These are phyloP conservation scores for Rhinatrema bivittatum DNA, from an alignment of 2,797 vertebrate genomes.

Conservation along the genomic window DNA sequence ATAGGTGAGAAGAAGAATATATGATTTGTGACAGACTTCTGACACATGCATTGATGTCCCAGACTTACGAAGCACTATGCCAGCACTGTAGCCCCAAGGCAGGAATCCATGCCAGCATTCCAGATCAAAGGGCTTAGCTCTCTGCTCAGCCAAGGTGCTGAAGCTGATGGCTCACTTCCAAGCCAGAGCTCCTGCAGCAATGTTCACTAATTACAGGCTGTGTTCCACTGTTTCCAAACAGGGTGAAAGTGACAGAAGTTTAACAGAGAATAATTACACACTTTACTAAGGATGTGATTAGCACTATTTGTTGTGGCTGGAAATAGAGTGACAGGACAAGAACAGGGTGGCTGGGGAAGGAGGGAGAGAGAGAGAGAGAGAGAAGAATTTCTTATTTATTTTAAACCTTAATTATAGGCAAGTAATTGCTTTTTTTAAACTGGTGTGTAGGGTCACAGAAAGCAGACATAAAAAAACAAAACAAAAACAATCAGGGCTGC, in stretches of 20 bases:
- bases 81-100: slow-evolving; percentile 37
- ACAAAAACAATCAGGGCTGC: no score
- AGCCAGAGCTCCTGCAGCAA: slow-evolving; percentile 58
- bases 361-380: no score
- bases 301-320: no score
- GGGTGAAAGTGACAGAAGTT: slow-evolving; percentile 71
- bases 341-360: no score
- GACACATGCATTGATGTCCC: slow-evolving; percentile 45
- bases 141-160: slow-evolving; percentile 52
- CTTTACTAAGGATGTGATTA: no score
- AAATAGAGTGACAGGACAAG: no score
- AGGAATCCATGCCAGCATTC: slow-evolving; percentile 38
- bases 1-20: slow-evolving; percentile 9
- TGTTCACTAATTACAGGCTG: slow-evolving; percentile 68
- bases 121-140: slow-evolving; percentile 50
- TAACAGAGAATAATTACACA: no score
- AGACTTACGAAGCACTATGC: slow-evolving; percentile 35
- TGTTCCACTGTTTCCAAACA: slow-evolving; percentile 70
- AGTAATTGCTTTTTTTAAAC: no score
- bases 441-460: no score
- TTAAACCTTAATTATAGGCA: no score
- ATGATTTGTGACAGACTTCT: slow-evolving; percentile 34
- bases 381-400: no score
- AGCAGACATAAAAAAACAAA: no score
- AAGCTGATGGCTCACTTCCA: slow-evolving; percentile 49